phyloP scores from a whole-genome alignment of 92 coral and sea anemone genomes.

The Phenganax stokvisi region DNA sequence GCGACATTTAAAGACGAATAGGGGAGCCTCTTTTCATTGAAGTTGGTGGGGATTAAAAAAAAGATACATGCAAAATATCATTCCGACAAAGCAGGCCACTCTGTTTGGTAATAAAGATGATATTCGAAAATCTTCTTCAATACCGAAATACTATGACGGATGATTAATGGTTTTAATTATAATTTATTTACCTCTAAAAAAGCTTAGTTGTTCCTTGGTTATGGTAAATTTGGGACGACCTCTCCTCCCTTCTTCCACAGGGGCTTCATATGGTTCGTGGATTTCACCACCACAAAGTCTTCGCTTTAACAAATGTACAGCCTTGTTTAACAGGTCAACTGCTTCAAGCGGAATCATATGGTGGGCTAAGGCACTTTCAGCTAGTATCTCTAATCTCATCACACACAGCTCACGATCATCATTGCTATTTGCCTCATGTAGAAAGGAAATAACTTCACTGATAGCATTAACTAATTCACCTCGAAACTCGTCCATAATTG shows the following conservation, averaged over 20 bases:
- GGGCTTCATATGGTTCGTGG: slow-evolving; percentile 19
- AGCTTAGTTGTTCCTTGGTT: slow-evolving; percentile 41
- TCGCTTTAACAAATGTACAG: slow-evolving; percentile 9
- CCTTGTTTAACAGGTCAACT: slow-evolving; percentile 32
- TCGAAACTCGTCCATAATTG: not conserved
- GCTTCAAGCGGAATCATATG: slow-evolving; percentile 27
- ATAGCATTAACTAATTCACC: not conserved
- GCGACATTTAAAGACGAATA: no score
- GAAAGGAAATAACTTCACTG: not conserved
- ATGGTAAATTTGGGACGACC: slow-evolving; percentile 46
- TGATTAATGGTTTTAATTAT: not conserved
- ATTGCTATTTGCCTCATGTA: not conserved
- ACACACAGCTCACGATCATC: slow-evolving; percentile 9
- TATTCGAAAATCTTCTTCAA: no score
- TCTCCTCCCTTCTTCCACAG: slow-evolving; percentile 30
- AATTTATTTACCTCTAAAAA: slow-evolving; percentile 33
- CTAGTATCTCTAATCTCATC: slow-evolving; percentile 25
- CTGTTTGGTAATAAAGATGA: no score
- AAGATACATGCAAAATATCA: no score
- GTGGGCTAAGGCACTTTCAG: slow-evolving; percentile 34
- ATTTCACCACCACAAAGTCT: not conserved
- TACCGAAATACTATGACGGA: no score
- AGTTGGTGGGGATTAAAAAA: no score
- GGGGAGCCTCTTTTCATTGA: no score
- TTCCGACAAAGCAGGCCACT: no score